Conservation (phyloP, 2,113 vertebrate genomes). For the Poicephalus gulielmi region DNA sequence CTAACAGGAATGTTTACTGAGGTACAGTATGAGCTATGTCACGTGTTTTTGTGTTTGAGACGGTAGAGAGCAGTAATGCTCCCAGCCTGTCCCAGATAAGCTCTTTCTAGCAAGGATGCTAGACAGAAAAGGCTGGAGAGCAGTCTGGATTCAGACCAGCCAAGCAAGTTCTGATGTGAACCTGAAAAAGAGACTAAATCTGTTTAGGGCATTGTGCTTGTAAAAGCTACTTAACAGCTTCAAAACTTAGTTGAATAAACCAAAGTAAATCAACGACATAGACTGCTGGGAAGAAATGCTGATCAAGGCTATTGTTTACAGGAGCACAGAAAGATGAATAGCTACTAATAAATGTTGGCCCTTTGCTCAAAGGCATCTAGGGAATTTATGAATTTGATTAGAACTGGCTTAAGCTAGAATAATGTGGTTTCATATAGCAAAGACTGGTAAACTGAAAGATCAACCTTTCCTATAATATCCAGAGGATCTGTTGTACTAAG, state of each 20-base stretch:
- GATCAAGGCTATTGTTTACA: conserved; percentile 54
- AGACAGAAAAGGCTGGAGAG: not conserved
- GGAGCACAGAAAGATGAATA: conserved; percentile 42
- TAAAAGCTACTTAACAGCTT: not conserved
- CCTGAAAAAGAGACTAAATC: not conserved
- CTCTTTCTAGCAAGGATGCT: not conserved
- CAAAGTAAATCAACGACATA: conserved; percentile 27
- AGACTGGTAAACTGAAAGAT: not conserved
- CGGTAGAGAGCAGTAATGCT: not conserved
- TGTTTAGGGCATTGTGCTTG: not conserved
- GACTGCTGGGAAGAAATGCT: conserved; percentile 18
- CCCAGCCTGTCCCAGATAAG: not conserved
- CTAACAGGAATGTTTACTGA: not conserved
- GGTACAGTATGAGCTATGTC: not conserved
- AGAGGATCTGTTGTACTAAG: not conserved
- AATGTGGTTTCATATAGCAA: conserved; percentile 41
- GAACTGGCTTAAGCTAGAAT: conserved; percentile 36
- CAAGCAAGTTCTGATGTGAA: not conserved
- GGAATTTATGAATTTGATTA: conserved; percentile 50
- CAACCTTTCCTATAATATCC: not conserved
- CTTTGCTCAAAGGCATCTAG: conserved; percentile 46
- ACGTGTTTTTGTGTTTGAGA: not conserved
- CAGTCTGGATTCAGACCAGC: not conserved
- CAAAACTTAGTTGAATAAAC: conserved; percentile 23
- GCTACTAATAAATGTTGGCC: conserved; percentile 39